Conservation (phyloP, 2,888 invertebrate genomes). For the Agrotis segetum region DNA sequence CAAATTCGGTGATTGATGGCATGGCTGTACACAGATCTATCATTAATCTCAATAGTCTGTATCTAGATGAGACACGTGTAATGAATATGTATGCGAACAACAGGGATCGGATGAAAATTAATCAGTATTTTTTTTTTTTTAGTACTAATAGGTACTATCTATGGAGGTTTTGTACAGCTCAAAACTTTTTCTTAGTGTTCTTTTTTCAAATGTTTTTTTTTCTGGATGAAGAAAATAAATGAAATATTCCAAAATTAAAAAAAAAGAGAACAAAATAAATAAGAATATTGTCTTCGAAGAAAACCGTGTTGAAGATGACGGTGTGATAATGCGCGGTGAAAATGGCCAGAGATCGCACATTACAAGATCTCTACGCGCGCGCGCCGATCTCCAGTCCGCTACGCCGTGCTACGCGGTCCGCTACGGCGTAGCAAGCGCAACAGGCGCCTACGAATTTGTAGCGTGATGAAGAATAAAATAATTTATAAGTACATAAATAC, state of each 20-base stretch:
- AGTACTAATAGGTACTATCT: not conserved
- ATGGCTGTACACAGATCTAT: conserved; percentile 12
- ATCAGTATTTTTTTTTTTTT: not conserved
- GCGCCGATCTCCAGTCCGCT: too few relatives aligned
- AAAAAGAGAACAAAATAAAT: too few relatives aligned
- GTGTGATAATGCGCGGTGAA: too few relatives aligned
- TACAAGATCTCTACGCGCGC: too few relatives aligned
- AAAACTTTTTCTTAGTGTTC: not conserved
- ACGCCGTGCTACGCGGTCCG: not conserved
- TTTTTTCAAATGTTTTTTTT: not conserved
- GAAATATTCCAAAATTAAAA: too few relatives aligned
- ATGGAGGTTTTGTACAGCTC: too few relatives aligned
- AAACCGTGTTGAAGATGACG: too few relatives aligned
- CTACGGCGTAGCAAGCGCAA: conserved; percentile 1
- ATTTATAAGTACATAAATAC: too few relatives aligned
- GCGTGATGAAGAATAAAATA: not conserved
- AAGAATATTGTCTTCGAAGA: too few relatives aligned
- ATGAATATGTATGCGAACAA: conserved; percentile 20
- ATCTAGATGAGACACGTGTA: conserved; percentile 32
- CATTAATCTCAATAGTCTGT: conserved; percentile 52
- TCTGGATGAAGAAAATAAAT: too few relatives aligned
- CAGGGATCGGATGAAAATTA: conserved; percentile 10
- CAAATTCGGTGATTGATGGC: conserved; percentile 60
- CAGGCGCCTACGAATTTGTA: not conserved
- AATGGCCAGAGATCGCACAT: too few relatives aligned